Conservation (phyloP, 2,797 vertebrate species). For the Hirundo rustica region DNA sequence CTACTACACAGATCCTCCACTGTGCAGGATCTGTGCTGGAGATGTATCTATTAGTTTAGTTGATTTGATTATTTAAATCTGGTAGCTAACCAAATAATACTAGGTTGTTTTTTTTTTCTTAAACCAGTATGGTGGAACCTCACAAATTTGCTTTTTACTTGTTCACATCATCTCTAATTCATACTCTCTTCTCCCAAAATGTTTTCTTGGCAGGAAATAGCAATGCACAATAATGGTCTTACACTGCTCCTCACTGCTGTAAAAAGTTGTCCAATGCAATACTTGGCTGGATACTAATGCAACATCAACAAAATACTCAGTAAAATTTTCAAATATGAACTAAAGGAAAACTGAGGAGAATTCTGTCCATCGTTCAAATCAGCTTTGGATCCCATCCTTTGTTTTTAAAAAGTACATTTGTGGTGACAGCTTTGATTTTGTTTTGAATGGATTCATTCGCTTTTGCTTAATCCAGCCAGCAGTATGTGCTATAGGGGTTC, state of each 20-base stretch:
- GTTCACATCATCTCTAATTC: neutral
- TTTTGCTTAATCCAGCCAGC: neutral
- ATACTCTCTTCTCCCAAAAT: neutral
- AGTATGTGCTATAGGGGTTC: neutral
- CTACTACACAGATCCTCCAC: neutral
- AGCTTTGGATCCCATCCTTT: neutral
- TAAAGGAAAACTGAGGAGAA: neutral
- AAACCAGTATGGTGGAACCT: conserved; percentile 27
- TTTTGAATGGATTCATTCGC: neutral
- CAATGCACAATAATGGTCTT: neutral
- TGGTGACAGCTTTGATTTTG: neutral
- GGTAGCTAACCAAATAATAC: conserved; percentile 45
- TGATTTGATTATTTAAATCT: conserved; percentile 52
- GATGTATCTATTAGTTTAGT: conserved; percentile 36
- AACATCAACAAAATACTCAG: neutral
- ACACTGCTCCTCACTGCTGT: neutral
- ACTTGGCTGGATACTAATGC: neutral
- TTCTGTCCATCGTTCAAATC: neutral
- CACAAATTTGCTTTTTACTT: neutral
- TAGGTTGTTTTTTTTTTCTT: neutral
- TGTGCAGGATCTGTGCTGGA: conserved; percentile 1
- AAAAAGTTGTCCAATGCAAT: neutral
- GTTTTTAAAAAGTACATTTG: neutral
- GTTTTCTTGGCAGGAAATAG: neutral
- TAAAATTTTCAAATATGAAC: neutral